Evolutionary conservation across 2,113 vertebrate species (phyloP), one percentile per base, ranked within the genome.

Genomic region (Tragulus kanchil): DNA sequence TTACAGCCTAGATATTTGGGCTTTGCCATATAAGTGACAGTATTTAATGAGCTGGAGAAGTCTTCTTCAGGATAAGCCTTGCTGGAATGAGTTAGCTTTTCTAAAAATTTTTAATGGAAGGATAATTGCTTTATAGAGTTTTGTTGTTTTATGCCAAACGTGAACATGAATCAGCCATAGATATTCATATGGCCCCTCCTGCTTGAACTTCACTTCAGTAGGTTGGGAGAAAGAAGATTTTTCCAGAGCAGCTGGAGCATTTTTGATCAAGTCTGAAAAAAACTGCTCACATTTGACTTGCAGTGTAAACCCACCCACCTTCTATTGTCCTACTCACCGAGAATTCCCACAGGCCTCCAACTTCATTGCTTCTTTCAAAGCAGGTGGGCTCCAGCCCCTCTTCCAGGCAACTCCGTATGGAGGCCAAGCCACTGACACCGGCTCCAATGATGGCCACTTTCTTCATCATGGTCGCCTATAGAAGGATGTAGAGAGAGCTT

Each of bases 341-440:
- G 93, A 99, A 99, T 54, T 54, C 98, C 99, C 99, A 99, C 42
- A 99, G 96, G 13, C 99, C 99, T 1, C 98, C 98, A 8, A 99
- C 92, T 90, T 98, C 98, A 61, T 98, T 84, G 13, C 98, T 98
- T 61, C 97, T 98, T 96, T 99, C 98, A 21, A 99, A 99, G 98
- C 99, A 99, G 59, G 94, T 98, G 1, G 99, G 99, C 62, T 99
- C 98, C 96, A 99, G 94, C 1, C 98, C 98, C 56, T 99, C 99
- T 3, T 99, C 99, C 5, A 99, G 95, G 81, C 99, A 99, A 94
- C 95, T 96, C 79, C 98, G 98, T 42, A 98, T 98, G 79, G 99
- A 98, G 0, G 95, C 97, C 95, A 99, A 95, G 54, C 99, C 99
- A 1, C 99, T 98, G 77, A 98, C 67, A 0, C 99, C 99, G 0